Evolutionary conservation across 2,888 invertebrate species (phyloP), one percentile per base, ranked within the genome.

Genomic region (Stenchaetothrips biformis): DNA sequence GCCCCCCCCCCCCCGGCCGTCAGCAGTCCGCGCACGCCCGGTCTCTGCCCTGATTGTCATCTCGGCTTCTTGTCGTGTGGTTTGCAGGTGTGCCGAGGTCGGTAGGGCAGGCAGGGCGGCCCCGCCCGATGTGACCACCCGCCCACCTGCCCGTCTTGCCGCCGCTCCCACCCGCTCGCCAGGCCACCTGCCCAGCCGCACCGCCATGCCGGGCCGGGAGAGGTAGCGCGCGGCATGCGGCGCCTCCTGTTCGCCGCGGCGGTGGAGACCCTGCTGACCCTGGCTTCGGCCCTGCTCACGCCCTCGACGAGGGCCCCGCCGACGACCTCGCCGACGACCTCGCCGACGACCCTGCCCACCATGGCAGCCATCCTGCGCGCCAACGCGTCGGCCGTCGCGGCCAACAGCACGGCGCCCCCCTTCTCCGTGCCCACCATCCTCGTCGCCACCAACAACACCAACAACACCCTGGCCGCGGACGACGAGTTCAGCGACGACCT

Each of bases 401-500:
- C 53, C 11, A 13, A 13, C 53, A 18, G 53, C 53, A 53, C 53
- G 53, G 18, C 53, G 53, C 53, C 18, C 11, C 53, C 53, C 53
- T 18, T 18, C 53, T 4, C 53, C 53, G 18, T 53, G 53, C 53
- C 53, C 59, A 59, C 59, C 13, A 16, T 18, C 59, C 13, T 9
- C 53, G 7, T 21, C 7, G 67, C n/a, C n/a, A 25, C 21, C 67
- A 74, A n/a, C 67, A 25, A 11, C 67, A 74, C n/a, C 67, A 74
- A 74, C 67, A 7, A 25, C 67, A 74, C 67, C 53, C 53, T 53
- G 21, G 67, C 67, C 67, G 67, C 25, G 67, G 67, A 74, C 67
- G 67, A 74, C 67, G 67, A 74, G 67, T 74, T 74, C 67, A 74
- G 25, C 25, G 67, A 74, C 21, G 67, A 74, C 67, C 67, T 74